phyloP scores from a whole-genome alignment of 2,888 invertebrate species.

The Meliscaeva auricollis region DNA sequence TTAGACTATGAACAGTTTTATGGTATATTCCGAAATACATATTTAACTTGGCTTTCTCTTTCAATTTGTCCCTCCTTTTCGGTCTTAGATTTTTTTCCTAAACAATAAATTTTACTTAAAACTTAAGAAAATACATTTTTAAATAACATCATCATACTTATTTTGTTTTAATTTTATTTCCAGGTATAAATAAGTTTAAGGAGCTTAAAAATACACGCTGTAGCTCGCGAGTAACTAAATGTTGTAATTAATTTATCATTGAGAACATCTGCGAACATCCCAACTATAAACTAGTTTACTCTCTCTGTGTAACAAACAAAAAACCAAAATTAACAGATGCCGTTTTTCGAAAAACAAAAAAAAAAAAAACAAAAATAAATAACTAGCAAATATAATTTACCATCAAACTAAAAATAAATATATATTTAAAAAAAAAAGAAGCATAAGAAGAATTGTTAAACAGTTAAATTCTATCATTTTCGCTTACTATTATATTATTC shows the following conservation, averaged over 20 bases:
- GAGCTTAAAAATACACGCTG: constrained; percentile 56
- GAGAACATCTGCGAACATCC: constrained; percentile 68
- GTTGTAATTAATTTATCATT: constrained; percentile 68
- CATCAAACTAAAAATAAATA: constrained; percentile 53
- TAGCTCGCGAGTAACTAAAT: constrained; percentile 65
- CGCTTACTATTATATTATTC: constrained; percentile 62
- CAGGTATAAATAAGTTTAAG: constrained; percentile 71
- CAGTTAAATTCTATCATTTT: constrained; percentile 66
- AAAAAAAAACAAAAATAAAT: constrained; percentile 8
- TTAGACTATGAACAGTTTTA: no score
- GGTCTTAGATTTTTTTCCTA: no score
- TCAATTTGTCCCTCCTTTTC: no score
- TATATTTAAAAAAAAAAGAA: constrained; percentile 33
- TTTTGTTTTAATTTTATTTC: constrained; percentile 37
- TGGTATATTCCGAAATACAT: no score
- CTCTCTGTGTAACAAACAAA: constrained; percentile 26
- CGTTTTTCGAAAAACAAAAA: constrained; percentile 53
- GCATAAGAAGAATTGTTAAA: constrained; percentile 62
- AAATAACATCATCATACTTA: background rate
- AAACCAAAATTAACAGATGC: constrained; percentile 26
- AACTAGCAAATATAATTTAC: constrained; percentile 61
- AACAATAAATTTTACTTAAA: no score
- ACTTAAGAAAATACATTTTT: background rate
- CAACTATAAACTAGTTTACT: constrained; percentile 60
- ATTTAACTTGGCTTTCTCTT: no score